A percentile compares a stretch with the other conserved stretches of the same genome.
These are phyloP conservation scores for Salvelinus namaycush DNA, from an alignment of 2,113 vertebrate species.

Conservation along the genomic window DNA sequence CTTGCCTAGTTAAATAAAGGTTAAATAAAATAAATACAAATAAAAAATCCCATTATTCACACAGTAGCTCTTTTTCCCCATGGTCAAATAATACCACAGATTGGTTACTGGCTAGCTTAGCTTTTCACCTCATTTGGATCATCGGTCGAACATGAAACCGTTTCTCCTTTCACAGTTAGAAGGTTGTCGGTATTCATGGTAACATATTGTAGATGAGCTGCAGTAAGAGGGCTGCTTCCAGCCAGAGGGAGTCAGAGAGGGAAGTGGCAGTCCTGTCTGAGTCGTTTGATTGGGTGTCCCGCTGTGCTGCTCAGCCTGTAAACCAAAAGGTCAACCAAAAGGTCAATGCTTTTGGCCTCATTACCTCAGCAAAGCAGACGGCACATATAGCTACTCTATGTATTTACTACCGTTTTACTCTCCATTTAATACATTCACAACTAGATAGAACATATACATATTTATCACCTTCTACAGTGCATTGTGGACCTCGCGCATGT, in stretches of 20 bases:
- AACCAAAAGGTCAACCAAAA: neutral
- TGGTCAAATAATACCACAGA: no score
- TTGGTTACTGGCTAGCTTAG: no score
- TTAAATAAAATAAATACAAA: no score
- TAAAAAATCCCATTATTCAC: no score
- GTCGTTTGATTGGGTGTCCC: conserved; percentile 33
- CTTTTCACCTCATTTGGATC: no score
- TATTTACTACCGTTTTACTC: neutral
- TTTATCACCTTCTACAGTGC: neutral
- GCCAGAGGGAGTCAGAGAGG: conserved; percentile 6
- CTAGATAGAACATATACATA: neutral
- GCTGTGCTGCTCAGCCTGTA: conserved; percentile 8
- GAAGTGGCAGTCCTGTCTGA: neutral
- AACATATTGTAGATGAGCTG: no score
- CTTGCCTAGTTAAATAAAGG: no score
- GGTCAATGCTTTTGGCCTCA: conserved; percentile 50
- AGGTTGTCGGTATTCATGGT: no score
- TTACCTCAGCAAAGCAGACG: conserved; percentile 50
- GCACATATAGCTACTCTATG: neutral
- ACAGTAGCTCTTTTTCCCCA: no score
- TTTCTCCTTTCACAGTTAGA: no score
- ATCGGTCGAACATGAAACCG: no score
- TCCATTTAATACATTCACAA: neutral
- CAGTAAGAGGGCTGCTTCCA: no score
- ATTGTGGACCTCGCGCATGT: neutral